A percentile compares a stretch with the other conserved stretches of the same genome.
phyloP scores from a whole-genome alignment of 2,797 vertebrate species.

The Sciaenops ocellatus region DNA sequence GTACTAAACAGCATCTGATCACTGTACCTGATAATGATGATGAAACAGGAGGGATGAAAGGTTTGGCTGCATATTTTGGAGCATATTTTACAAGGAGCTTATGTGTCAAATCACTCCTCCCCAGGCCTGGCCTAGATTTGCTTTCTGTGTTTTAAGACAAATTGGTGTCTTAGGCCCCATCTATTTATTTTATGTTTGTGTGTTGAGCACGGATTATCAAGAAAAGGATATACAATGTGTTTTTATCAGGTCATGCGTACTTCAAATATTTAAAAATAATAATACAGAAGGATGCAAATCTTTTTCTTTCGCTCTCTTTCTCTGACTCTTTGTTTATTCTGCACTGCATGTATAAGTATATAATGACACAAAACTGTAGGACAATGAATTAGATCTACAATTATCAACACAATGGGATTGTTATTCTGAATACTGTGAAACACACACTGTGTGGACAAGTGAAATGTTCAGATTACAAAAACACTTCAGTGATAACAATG shows the following conservation, averaged over 20 bases:
- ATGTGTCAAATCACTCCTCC: slow-evolving; percentile 71
- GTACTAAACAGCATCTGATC: slow-evolving; percentile 72
- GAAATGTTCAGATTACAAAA: slow-evolving; percentile 29
- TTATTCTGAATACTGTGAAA: slow-evolving; percentile 20
- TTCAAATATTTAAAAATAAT: slow-evolving; percentile 20
- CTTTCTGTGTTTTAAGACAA: slow-evolving; percentile 59
- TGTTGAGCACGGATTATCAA: slow-evolving; percentile 50
- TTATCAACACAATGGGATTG: slow-evolving; percentile 7
- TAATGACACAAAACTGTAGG: slow-evolving; percentile 1
- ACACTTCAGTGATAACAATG: slow-evolving; percentile 35
- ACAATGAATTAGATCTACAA: slow-evolving; percentile 13
- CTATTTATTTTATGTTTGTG: slow-evolving; percentile 42
- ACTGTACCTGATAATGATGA: slow-evolving; percentile 73
- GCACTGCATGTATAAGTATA: neutral
- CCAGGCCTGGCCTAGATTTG: slow-evolving; percentile 74
- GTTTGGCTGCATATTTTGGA: slow-evolving; percentile 75
- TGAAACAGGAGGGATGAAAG: slow-evolving; percentile 66
- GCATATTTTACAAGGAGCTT: slow-evolving; percentile 75
- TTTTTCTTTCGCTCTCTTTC: slow-evolving; percentile 4
- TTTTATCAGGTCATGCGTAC: slow-evolving; percentile 34
- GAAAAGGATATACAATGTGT: slow-evolving; percentile 18
- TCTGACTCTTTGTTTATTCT: slow-evolving; percentile 2
- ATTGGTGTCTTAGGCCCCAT: slow-evolving; percentile 48
- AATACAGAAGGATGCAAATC: neutral
- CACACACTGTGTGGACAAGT: slow-evolving; percentile 15